Base-by-base conservation (phyloP, 2,113 vertebrate genomes). In the Corydoras sp. region DNA sequence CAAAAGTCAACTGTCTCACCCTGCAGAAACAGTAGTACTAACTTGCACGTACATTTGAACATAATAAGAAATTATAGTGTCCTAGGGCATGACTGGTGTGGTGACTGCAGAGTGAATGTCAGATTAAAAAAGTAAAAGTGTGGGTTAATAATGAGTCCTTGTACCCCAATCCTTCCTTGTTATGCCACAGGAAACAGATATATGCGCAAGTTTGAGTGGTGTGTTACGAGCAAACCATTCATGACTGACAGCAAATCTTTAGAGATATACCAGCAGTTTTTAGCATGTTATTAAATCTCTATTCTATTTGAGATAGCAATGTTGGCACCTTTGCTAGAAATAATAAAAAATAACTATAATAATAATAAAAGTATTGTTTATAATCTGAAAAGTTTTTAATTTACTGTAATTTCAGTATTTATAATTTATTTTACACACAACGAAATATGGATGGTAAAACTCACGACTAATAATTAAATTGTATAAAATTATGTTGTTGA, bases 251-350 rank as follows among this genome's bases (percentile, higher is more conserved):
- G 91, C 85, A 87, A 85, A 85, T 89, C 82, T 86, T 92, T 83
- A 84, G 79, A 86, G 90, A 91, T 88, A 86, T 78, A 0, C 85
- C 83, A 89, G 89, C 91, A 89, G 82, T 87, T 89, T 89, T 88
- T 82, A 73, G 84, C 84, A 81, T 62, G 84, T 89, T 90, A 91
- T 90, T 89, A 90, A 89, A 92, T 88, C 90, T 89, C 89, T 91
- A 93, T 93, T 91, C 91, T 90, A 90, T 92, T 92, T 90, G 93
- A 94, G 91, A 90, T 93, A 91, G 90, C 91, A 92, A 92, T 91
- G 92, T 90, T 93, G 94, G 92, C 92, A 93, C 90, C 93, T 94
- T 93, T 91, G 88, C 90, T 86, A 85, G 86, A 89, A 93, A 94
- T 93, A 95, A 95, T 94, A 94, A 94, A 93, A 89, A 90, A 86